Conservation (phyloP, 2,888 invertebrate species). For the Patella depressa region DNA sequence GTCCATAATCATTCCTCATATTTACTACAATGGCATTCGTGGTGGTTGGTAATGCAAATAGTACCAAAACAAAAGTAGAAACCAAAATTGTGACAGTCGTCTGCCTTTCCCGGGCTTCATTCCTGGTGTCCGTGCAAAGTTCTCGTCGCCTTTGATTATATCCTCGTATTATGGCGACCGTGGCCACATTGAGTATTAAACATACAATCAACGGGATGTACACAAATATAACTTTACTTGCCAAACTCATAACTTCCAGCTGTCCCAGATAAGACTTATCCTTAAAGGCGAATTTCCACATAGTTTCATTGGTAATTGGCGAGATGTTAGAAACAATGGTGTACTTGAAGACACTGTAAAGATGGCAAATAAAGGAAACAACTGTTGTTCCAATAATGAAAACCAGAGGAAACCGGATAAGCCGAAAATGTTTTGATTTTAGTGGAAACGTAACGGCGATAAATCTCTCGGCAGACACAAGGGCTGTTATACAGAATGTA, state of each 20-base stretch:
- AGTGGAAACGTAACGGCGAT: conserved; percentile 2
- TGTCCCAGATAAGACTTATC: neutral
- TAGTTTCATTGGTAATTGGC: neutral
- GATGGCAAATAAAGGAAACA: neutral
- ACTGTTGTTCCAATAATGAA: neutral
- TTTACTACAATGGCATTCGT: conserved; percentile 1
- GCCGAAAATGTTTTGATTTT: neutral
- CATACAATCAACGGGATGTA: conserved; percentile 14
- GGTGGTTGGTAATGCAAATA: conserved; percentile 14
- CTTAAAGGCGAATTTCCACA: neutral
- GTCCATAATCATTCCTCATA: conserved; percentile 7
- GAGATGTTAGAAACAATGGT: neutral
- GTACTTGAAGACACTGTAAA: neutral
- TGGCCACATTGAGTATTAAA: conserved; percentile 13
- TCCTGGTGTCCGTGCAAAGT: neutral
- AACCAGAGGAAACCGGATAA: neutral
- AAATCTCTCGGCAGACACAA: neutral
- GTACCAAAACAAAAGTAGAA: conserved; percentile 17
- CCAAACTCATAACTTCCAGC: neutral
- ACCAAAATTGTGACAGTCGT: conserved; percentile 18
- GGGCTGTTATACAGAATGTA: neutral
- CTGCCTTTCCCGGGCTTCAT: conserved; percentile 8
- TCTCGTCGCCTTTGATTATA: neutral
- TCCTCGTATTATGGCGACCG: neutral
- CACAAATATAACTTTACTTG: conserved; percentile 15